A percentile compares a stretch with the other conserved stretches of the same genome.
phyloP scores from a whole-genome alignment of 2,113 vertebrate genomes.

The Sinocyclocheilus grahami region DNA sequence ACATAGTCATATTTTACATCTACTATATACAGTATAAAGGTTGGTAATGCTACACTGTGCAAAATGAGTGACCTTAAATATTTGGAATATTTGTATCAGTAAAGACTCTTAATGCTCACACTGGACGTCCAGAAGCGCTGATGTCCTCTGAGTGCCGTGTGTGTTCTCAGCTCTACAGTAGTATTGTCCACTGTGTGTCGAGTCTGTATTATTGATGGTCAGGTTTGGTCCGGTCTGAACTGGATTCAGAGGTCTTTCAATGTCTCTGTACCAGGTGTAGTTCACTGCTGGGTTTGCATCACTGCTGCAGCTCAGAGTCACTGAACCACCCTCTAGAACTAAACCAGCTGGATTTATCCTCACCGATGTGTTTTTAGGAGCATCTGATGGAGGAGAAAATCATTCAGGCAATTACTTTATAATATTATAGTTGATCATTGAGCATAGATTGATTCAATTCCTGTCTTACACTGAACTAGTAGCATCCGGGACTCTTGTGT shows the following conservation, averaged over 20 bases:
- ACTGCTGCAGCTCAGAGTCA: slow-evolving; percentile 37
- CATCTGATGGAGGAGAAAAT: not conserved
- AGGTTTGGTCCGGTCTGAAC: not conserved
- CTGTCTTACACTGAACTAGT: slow-evolving; percentile 31
- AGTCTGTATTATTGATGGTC: not conserved
- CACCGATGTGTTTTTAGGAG: not conserved
- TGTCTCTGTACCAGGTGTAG: not conserved
- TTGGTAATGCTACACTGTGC: no score
- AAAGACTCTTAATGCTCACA: no score
- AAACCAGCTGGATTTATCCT: not conserved
- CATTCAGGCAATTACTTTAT: no score
- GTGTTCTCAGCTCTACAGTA: slow-evolving; percentile 7
- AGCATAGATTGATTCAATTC: not conserved
- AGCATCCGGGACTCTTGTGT: not conserved
- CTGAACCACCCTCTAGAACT: slow-evolving; percentile 22
- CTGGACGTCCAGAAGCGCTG: slow-evolving; percentile 3
- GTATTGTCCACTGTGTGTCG: not conserved
- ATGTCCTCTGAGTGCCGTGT: not conserved
- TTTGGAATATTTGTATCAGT: no score
- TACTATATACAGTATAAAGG: no score
- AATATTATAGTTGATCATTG: no score
- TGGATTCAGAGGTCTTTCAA: not conserved
- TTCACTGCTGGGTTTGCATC: not conserved
- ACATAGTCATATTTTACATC: no score
- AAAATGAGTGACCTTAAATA: no score